Base-by-base conservation (phyloP, 2,113 vertebrate genomes). In the Lophotis ruficrista region DNA sequence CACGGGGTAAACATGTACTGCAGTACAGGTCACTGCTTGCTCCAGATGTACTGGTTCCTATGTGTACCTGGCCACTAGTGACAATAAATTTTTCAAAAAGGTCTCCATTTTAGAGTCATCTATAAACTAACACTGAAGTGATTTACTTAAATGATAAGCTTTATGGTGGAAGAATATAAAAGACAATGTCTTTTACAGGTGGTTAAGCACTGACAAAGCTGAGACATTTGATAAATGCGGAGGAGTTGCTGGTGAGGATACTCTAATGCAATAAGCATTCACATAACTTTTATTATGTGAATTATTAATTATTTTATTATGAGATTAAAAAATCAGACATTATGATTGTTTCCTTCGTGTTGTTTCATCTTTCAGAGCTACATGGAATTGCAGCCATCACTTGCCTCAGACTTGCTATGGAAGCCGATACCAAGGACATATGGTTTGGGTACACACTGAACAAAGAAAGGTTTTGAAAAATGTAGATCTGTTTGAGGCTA, bases 141-240 rank as follows among this genome's bases (percentile, higher is more conserved):
- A 93, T 94, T 90, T 93, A 91, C 65, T 84, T 64, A 85, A 96
- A 83, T 76, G 48, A 31, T 28, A 70, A 45, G 51, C 64, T 94
- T 92, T 95, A 83, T 48, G 53, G 57, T 79, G 31, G 71, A 89
- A 89, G 87, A 89, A 81, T 66, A 89, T 22, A 83, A 38, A 90
- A 89, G 82, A 68, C 78, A 91, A 95, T 24, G 80, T 37, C 68
- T 95, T 94, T 94, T 91, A 90, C 35, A 64, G 45, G 64, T 95
- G 45, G 62, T 94, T 91, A 86, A 95, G 72, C 62, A 57, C 35
- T 69, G 76, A 77, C 64, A 91, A 93, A 96, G 70, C 43, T 89
- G 72, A 65, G 60, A 65, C 7, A 48, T 71, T 84, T 83, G 65
- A 41, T 64, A 72, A 81, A 18, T 78, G 61, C 70, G 81, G 27